phyloP scores from a whole-genome alignment of 2,797 vertebrate genomes.

The Neosalanx taihuensis region DNA sequence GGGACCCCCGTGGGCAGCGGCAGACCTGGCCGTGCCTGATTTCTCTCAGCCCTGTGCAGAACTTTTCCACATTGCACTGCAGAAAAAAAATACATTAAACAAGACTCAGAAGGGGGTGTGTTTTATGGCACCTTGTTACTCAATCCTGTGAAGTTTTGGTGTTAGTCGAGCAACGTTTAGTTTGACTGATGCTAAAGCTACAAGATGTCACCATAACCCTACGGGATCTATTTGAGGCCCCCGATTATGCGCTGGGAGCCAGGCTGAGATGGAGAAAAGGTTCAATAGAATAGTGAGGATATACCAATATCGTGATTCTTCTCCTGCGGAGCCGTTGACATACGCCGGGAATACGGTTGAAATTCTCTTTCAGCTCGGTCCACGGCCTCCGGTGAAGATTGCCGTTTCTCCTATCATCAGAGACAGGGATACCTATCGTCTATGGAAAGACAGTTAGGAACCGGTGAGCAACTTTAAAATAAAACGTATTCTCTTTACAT shows the following conservation, averaged over 20 bases:
- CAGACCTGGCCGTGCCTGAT: slow-evolving; percentile 63
- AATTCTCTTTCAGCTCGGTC: slow-evolving; percentile 24
- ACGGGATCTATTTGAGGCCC: neutral
- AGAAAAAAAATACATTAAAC: neutral
- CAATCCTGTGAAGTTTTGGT: neutral
- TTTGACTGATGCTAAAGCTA: slow-evolving; percentile 2
- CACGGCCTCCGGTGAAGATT: neutral
- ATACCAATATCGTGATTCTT: slow-evolving; percentile 69
- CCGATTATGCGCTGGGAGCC: too few relatives aligned
- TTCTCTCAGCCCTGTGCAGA: slow-evolving; percentile 51
- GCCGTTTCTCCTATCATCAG: neutral
- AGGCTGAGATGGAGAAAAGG: neutral
- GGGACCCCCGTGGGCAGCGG: slow-evolving; percentile 61
- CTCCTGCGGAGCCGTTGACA: slow-evolving; percentile 67
- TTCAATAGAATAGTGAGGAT: too few relatives aligned
- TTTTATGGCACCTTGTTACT: too few relatives aligned
- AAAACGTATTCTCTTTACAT: neutral
- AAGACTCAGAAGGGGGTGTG: too few relatives aligned
- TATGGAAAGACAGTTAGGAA: neutral
- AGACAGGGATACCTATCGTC: slow-evolving; percentile 20
- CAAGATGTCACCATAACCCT: slow-evolving; percentile 21
- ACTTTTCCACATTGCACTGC: slow-evolving; percentile 69
- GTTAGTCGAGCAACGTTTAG: too few relatives aligned
- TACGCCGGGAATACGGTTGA: slow-evolving; percentile 63
- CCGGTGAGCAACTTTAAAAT: neutral